Evolutionary conservation across 2,113 vertebrate species (phyloP).

Genomic region (Helogale parvula): DNA sequence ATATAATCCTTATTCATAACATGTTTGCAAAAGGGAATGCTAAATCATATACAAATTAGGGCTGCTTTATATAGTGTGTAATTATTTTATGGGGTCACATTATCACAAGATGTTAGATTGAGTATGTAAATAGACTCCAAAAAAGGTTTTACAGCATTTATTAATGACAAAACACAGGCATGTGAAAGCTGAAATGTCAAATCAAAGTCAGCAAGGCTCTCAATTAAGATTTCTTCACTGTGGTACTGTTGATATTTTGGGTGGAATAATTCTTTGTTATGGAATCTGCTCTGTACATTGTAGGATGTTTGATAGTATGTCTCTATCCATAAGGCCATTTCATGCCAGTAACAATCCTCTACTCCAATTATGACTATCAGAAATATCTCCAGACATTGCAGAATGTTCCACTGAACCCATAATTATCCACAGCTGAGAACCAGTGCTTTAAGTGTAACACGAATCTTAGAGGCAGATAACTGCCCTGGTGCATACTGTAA

Average conservation of each 20-base stretch:
- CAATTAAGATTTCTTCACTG: background rate
- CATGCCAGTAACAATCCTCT: background rate
- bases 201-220: background rate
- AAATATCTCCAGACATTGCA: background rate
- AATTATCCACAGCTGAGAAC: background rate
- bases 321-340: background rate
- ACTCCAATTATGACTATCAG: background rate
- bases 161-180: background rate
- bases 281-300: background rate
- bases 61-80: background rate
- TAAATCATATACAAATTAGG: background rate
- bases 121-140: background rate
- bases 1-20: background rate
- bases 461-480: background rate
- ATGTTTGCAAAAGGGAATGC: background rate
- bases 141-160: background rate
- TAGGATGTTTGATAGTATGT: background rate
- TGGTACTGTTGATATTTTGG: background rate
- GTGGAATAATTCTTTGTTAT: background rate
- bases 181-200: background rate
- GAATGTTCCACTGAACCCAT: background rate
- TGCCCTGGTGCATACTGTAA: background rate
- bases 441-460: background rate
- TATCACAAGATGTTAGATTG: background rate
- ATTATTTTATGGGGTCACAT: background rate